A percentile compares a stretch with the other conserved stretches of the same genome.
These are phyloP conservation scores for Prionailurus viverrinus DNA, from an alignment of 2,113 vertebrate genomes.

Conservation along the genomic window DNA sequence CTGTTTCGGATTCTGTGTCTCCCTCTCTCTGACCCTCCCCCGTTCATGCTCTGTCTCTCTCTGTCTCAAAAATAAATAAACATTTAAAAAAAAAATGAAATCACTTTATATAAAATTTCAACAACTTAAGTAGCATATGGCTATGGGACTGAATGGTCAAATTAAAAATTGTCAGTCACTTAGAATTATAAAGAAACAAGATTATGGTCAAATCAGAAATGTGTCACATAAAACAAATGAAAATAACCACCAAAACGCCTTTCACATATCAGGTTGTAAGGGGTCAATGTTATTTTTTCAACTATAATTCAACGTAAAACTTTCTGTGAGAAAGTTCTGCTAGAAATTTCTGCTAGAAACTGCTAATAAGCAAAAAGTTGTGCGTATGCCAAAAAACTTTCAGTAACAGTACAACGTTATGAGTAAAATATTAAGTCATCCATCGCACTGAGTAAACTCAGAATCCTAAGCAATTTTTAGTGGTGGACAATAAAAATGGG, in stretches of 20 bases:
- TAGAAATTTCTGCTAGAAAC: neutral
- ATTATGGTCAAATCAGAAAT: neutral
- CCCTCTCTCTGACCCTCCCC: too few species aligned
- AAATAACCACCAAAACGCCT: neutral
- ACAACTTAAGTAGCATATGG: neutral
- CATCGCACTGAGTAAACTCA: neutral
- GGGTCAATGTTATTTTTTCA: neutral
- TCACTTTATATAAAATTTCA: neutral
- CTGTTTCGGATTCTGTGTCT: too few species aligned
- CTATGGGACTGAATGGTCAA: neutral
- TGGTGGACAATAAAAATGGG: neutral
- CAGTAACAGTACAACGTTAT: neutral
- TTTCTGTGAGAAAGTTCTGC: neutral
- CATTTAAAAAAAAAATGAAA: neutral
- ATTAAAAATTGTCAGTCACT: neutral
- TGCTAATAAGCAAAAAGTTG: slow-evolving; percentile 16
- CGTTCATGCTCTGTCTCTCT: too few species aligned
- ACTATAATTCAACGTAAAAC: neutral
- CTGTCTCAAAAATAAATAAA: neutral
- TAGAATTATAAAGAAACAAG: neutral
- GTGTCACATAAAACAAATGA: neutral
- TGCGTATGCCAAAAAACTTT: neutral
- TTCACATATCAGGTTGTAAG: neutral
- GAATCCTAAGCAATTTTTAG: neutral
- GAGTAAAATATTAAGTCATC: neutral